Evolutionary conservation across 2,888 invertebrate species (phyloP), one percentile per base, ranked within the genome.

Genomic region (Calameuta idolon): DNA sequence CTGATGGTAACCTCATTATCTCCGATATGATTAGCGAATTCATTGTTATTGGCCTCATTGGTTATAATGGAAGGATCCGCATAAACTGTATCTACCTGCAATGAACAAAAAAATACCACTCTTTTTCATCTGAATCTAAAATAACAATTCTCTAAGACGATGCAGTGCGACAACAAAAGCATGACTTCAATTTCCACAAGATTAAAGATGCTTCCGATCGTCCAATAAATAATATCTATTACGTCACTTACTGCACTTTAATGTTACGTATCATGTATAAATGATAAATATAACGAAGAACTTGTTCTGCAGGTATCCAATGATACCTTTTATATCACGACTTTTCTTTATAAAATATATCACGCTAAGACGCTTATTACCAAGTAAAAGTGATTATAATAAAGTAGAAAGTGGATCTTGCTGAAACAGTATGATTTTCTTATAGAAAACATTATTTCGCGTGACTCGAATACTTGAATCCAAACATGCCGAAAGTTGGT

Each of bases 41-140:
- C 81, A 76, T 87, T 88, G 77, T 87, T 87, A 81, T 88, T 88
- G 5, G 82, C 79, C 73, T 86, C 88, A 79, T 83, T 81, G 12
- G 79, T 81, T 35, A 84, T 81, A 30, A 83, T 68, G 23, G 55
- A 9, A 68, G 82, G 80, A 75, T 76, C 80, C 30, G 77, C 77
- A 76, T 83, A 86, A 73, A 82, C 79, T 76, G 80, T 82, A 73
- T 83, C 77, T 68, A 76, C 76, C 87, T 87, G 78, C 69, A 83
- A 79, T 23, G 31, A 69, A 77, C 12, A 23, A 75, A 76, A 15
- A 33, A 71, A 71, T 71, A 9, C 30, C 1, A n/a, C 71, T 33
- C 23, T 30, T 30, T 71, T 15, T 30, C 30, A 34, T 4, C 55
- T 55, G 55, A 23, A 15, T 9, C 55, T 9, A 9, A 55, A 55